Conservation (phyloP, 2,888 invertebrate genomes). For the Agrotis clavis region DNA sequence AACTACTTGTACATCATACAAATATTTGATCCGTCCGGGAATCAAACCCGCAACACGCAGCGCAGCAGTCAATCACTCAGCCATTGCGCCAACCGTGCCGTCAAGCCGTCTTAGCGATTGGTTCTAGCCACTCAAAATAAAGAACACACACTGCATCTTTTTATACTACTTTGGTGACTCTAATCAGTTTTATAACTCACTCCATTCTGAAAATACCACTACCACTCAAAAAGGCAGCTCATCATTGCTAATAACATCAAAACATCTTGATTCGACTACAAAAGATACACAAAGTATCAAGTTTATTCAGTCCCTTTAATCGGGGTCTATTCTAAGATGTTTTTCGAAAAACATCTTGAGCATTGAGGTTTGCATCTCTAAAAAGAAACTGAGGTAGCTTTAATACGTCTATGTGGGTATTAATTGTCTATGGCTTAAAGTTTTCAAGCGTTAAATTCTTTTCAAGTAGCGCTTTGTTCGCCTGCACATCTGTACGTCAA, state of each 20-base stretch:
- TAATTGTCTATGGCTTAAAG: constrained; percentile 64
- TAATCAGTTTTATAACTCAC: not conserved
- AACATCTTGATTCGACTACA: constrained; percentile 58
- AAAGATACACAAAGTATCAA: constrained; percentile 70
- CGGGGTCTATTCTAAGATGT: constrained; percentile 73
- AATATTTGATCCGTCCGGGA: no score
- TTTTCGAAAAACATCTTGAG: constrained; percentile 51
- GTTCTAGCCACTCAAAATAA: not conserved
- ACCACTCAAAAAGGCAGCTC: constrained; percentile 29
- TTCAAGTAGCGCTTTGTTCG: constrained; percentile 78
- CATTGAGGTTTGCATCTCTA: constrained; percentile 41
- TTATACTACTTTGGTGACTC: not conserved
- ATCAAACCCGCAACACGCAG: no score
- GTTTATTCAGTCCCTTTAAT: constrained; percentile 66
- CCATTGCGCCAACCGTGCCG: no score
- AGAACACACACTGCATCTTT: no score
- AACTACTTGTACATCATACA: no score
- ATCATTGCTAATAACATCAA: constrained; percentile 63
- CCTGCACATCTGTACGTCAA: constrained; percentile 70
- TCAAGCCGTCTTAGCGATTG: no score
- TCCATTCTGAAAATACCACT: not conserved
- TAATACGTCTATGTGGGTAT: constrained; percentile 64
- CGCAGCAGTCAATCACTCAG: no score
- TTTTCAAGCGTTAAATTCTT: constrained; percentile 84
- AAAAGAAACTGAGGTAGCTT: constrained; percentile 57